phyloP scores from a whole-genome alignment of 1,140 invertebrate species.

The Palaemon carinicauda region DNA sequence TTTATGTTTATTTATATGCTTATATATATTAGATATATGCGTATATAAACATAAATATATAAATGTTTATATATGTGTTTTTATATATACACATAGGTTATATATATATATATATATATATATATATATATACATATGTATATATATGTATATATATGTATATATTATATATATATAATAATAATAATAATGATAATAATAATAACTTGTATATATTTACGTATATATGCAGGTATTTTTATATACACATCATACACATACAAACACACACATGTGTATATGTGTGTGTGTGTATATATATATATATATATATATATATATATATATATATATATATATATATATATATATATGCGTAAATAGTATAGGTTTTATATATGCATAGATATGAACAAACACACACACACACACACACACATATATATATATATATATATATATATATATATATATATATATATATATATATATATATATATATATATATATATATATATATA shows the following conservation, averaged over 20 bases:
- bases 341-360: no score
- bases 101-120: neutral
- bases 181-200: no score
- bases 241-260: neutral
- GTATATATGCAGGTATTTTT: neutral
- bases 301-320: neutral
- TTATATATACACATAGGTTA: neutral
- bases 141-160: neutral
- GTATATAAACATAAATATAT: neutral
- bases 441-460: no score
- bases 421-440: no score
- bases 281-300: neutral
- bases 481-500: no score
- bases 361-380: no score
- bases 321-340: no score
- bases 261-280: neutral
- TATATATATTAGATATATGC: no score
- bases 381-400: no score
- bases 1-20: no score
- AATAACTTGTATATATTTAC: neutral
- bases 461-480: no score
- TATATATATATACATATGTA: neutral
- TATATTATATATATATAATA: constrained; percentile 2
- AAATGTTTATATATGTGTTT: neutral
- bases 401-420: no score